Conservation (phyloP, 2,113 vertebrate genomes). For the Prolemur simus region DNA sequence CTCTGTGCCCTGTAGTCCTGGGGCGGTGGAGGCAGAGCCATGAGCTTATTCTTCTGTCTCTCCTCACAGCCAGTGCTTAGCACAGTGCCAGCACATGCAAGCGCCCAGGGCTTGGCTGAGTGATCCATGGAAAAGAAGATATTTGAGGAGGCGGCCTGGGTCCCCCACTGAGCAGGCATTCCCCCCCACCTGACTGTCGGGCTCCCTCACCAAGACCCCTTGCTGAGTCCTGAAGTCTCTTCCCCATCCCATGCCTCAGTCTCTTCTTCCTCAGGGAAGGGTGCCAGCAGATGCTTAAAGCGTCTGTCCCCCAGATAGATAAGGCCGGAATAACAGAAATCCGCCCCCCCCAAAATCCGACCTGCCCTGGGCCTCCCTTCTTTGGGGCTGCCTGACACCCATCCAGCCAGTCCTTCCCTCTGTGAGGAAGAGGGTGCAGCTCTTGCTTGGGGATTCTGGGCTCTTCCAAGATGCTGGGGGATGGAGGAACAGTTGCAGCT, state of each 20-base stretch:
- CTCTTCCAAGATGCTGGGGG: neutral
- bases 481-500: neutral
- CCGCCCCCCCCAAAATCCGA: rapidly evolving
- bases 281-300: neutral
- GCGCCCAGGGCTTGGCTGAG: neutral
- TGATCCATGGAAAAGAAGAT: neutral
- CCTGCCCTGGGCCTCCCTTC: neutral
- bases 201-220: neutral
- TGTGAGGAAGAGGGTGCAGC: neutral
- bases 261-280: neutral
- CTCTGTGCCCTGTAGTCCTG: neutral
- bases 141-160: neutral
- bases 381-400: neutral
- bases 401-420: neutral
- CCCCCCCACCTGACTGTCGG: neutral
- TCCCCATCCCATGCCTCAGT: neutral
- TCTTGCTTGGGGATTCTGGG: neutral
- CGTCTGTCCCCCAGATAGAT: neutral
- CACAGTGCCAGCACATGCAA: rapidly evolving
- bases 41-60: neutral
- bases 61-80: neutral
- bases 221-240: neutral
- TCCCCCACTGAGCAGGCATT: neutral
- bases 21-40: neutral
- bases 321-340: neutral